A percentile compares a stretch with the other conserved stretches of the same genome.
These are phyloP conservation scores for Drosophila flavopinicola DNA, from an alignment of 2,888 invertebrate species.

Conservation along the genomic window DNA sequence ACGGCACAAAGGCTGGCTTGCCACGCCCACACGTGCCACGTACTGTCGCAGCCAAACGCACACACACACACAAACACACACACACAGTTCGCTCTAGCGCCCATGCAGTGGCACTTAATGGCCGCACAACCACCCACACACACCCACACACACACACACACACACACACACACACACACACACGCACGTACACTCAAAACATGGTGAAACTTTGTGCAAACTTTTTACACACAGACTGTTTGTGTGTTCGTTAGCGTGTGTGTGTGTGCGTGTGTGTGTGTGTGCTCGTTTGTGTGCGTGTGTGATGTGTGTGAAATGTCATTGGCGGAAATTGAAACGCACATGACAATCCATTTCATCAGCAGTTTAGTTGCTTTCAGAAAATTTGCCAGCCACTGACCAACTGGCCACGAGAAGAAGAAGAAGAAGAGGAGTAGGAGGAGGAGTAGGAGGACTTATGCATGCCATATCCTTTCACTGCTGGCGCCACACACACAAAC, in stretches of 20 bases:
- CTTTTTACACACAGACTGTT: slow-evolving; percentile 55
- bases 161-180: slow-evolving; percentile 3
- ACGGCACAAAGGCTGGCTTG: slow-evolving; percentile 33
- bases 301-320: slow-evolving; percentile 54
- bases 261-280: slow-evolving; percentile 23
- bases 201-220: slow-evolving; percentile 68
- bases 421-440: not conserved
- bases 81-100: slow-evolving; percentile 43
- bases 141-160: slow-evolving; percentile 8
- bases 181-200: slow-evolving; percentile 45
- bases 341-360: slow-evolving; percentile 83
- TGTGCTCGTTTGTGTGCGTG: not conserved
- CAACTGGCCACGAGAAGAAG: slow-evolving; percentile 13
- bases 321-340: slow-evolving; percentile 83
- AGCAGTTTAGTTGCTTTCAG: slow-evolving; percentile 80
- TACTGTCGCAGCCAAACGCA: slow-evolving; percentile 10
- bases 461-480: slow-evolving; percentile 23
- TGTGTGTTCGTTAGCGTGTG: slow-evolving; percentile 10
- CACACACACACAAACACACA: slow-evolving; percentile 14
- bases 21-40: slow-evolving; percentile 38
- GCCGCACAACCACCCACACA: slow-evolving; percentile 38
- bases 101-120: slow-evolving; percentile 63
- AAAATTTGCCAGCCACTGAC: slow-evolving; percentile 63
- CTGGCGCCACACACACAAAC: slow-evolving; percentile 44
- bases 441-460: slow-evolving; percentile 1